Base-by-base conservation (phyloP, 2,113 vertebrate species). In the Halichoerus grypus region DNA sequence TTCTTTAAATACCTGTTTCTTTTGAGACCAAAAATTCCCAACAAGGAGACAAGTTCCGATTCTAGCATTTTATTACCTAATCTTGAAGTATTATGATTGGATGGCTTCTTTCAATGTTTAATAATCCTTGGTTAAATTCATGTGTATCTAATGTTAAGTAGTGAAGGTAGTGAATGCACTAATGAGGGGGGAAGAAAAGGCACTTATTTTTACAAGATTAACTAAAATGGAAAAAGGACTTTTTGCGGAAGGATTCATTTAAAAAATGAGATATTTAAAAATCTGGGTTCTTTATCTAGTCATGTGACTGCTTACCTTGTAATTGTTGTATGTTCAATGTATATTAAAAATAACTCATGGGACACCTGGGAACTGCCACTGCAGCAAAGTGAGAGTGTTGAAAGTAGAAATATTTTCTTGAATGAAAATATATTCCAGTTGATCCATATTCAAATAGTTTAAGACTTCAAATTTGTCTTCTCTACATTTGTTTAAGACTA, bases 11-110 rank as follows among this genome's bases (percentile, higher is more conserved):
- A 82, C 16, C 63, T 94, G 15, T 87, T 96, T 91, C 42, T 96
- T 98, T 96, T 87, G 55, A 96, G 71, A 97, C 91, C 59, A 94
- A 95, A 95, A 91, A 89, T 87, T 96, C n/a, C 24, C n/a, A 81
- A 49, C 26, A 84, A 53, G 39, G 19, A 94, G 90, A 72, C 26
- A 22, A 67, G 8, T 96, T 33, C 80, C 49, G n/a, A 86, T 84
- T 80, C 53, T 86, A 95, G 55, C 81, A 71, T 90, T 81, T 67
- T 79, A 46, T 80, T 92, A 69, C 59, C 26, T 67, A 92, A 53
- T 71, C 28, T 76, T 92, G 59, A 95, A 97, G 24, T 74, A 87
- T 46, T 51, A 28, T 31, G 61, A 51, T 80, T 79, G 55, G 76
- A 18, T 94, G 42, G 15, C 28, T 92, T 57, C 63, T 88, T 81